A percentile compares a stretch with the other conserved stretches of the same genome.
Evolutionary conservation across 2,113 vertebrate species (phyloP).

Genomic region (Ardeotis arabs): DNA sequence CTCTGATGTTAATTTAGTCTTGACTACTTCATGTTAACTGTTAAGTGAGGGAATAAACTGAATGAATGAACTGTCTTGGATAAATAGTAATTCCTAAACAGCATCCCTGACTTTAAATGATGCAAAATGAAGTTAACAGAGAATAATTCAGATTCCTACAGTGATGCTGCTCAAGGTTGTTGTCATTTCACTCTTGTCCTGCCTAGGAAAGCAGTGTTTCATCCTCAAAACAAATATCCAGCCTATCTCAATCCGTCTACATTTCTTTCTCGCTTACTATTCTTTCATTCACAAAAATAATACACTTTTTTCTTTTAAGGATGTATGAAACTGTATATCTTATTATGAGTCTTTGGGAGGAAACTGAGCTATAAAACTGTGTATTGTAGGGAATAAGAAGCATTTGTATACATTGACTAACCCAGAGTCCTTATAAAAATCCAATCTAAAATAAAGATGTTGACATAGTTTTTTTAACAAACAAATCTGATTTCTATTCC

Average conservation of each 20-base stretch:
- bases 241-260: neutral
- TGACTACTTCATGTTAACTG: neutral
- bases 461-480: neutral
- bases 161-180: constrained; percentile 1
- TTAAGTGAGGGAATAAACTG: neutral
- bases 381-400: neutral
- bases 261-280: neutral
- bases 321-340: neutral
- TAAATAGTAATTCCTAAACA: neutral
- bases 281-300: neutral
- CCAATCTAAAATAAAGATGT: neutral
- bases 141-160: neutral
- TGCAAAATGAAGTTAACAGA: neutral
- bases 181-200: neutral
- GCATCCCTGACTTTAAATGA: neutral
- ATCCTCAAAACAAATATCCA: neutral
- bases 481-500: neutral
- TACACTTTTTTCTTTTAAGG: neutral
- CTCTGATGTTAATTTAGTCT: neutral
- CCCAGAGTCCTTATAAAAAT: neutral
- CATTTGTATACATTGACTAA: neutral
- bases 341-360: neutral
- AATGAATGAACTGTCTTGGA: neutral
- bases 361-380: neutral
- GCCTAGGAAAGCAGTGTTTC: neutral